A percentile compares a stretch with the other conserved stretches of the same genome.
These are phyloP conservation scores for Amia ocellicauda DNA, from an alignment of 2,113 vertebrate species.

Conservation along the genomic window DNA sequence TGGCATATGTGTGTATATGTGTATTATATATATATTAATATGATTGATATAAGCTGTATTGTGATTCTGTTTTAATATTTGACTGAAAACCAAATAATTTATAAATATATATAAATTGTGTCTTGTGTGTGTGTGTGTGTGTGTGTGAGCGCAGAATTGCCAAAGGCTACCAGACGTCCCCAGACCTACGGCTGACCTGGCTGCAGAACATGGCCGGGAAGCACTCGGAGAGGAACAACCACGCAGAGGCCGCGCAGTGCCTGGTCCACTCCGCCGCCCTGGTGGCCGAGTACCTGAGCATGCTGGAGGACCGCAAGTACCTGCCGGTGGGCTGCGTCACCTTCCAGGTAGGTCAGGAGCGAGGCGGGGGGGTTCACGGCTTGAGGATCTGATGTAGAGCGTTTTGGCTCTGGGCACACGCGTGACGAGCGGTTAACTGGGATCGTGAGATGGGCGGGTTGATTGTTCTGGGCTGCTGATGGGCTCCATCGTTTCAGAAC, in stretches of 20 bases:
- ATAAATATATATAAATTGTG: no score
- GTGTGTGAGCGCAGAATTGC: conserved; percentile 76
- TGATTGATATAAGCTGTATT: no score
- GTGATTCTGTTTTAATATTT: no score
- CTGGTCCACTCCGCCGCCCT: conserved; percentile 95
- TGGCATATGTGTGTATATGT: no score
- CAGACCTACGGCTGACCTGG: conserved; percentile 92
- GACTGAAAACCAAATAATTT: no score
- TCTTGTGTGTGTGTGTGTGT: neutral
- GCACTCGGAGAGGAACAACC: conserved; percentile 92
- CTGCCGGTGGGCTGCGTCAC: conserved; percentile 97
- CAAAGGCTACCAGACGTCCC: conserved; percentile 97
- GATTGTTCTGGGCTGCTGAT: no score
- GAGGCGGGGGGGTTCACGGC: no score
- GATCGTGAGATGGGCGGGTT: no score
- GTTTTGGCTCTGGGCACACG: no score
- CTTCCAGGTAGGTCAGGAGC: conserved; percentile 77
- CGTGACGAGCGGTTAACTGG: no score
- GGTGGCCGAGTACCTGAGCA: conserved; percentile 95
- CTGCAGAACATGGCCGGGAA: conserved; percentile 99
- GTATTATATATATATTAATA: no score
- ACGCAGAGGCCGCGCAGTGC: conserved; percentile 94
- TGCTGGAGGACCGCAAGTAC: conserved; percentile 97
- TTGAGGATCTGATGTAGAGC: no score
- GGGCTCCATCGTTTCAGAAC: conserved; percentile 64